Conservation (phyloP, 2,888 invertebrate genomes). For the Smittia sp. region DNA sequence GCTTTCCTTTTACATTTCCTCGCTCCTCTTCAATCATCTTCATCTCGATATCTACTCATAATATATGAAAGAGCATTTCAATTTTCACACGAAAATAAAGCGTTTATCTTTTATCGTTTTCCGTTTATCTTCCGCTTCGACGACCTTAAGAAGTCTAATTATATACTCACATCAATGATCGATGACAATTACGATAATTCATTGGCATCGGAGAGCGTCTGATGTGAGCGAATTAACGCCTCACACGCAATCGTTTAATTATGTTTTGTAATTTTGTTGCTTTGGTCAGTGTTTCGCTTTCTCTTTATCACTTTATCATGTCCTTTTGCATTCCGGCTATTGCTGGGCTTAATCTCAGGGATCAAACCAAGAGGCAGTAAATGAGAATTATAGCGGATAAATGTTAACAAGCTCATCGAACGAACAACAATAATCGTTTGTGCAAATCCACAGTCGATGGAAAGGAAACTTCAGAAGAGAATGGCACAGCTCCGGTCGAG, state of each 20-base stretch:
- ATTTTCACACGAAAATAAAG: constrained; percentile 40
- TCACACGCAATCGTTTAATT: not conserved
- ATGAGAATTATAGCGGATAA: not conserved
- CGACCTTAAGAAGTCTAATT: not conserved
- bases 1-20: not conserved
- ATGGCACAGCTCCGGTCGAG: not conserved
- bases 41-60: constrained; percentile 36
- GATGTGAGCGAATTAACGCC: constrained; percentile 24
- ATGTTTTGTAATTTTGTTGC: constrained; percentile 21
- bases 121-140: not conserved
- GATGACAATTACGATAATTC: constrained; percentile 5
- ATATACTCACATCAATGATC: constrained; percentile 4
- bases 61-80: constrained; percentile 35
- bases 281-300: constrained; percentile 24
- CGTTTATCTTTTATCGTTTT: constrained; percentile 21
- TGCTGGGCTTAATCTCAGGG: constrained; percentile 7
- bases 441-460: constrained; percentile 10
- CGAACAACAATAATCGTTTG: not conserved
- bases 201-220: not conserved
- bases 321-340: constrained; percentile 29
- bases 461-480: not conserved
- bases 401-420: constrained; percentile 17
- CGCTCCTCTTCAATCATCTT: not conserved
- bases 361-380: constrained; percentile 1
- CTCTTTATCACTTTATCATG: constrained; percentile 35